phyloP scores from a whole-genome alignment of 2,113 vertebrate species.

The Hippocampus zosterae region DNA sequence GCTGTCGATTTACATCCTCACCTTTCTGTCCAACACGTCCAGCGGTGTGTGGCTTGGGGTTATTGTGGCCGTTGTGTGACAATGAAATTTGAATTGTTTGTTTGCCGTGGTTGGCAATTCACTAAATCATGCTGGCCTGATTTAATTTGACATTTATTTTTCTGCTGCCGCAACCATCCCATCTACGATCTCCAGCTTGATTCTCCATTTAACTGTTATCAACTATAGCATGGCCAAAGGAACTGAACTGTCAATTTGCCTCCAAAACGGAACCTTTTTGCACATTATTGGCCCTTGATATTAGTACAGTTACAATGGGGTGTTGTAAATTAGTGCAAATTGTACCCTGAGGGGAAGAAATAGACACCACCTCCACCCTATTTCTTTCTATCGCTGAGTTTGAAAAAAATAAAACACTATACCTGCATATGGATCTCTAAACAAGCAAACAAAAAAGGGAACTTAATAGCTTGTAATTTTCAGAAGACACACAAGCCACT shows the following conservation, averaged over 20 bases:
- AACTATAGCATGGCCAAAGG: not conserved
- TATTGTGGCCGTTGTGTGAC: no score
- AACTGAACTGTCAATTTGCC: not conserved
- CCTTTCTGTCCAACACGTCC: no score
- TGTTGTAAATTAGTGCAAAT: not conserved
- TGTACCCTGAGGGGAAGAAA: not conserved
- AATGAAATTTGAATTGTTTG: no score
- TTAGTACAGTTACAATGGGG: not conserved
- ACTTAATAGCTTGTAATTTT: not conserved
- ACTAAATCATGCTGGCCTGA: no score
- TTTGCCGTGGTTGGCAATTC: no score
- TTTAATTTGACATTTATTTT: not conserved
- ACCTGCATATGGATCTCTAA: not conserved
- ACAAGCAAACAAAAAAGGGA: not conserved
- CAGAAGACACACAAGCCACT: not conserved
- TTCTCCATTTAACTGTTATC: not conserved
- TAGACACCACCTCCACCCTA: not conserved
- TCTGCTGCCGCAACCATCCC: not conserved
- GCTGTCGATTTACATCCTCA: no score
- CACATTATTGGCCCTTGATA: not conserved
- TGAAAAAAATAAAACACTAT: not conserved
- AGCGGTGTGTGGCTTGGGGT: no score
- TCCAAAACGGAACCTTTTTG: not conserved
- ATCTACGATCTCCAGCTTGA: not conserved
- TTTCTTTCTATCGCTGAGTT: not conserved